Evolutionary conservation across 2,888 invertebrate genomes (phyloP).

Genomic region (Phengaris arion): DNA sequence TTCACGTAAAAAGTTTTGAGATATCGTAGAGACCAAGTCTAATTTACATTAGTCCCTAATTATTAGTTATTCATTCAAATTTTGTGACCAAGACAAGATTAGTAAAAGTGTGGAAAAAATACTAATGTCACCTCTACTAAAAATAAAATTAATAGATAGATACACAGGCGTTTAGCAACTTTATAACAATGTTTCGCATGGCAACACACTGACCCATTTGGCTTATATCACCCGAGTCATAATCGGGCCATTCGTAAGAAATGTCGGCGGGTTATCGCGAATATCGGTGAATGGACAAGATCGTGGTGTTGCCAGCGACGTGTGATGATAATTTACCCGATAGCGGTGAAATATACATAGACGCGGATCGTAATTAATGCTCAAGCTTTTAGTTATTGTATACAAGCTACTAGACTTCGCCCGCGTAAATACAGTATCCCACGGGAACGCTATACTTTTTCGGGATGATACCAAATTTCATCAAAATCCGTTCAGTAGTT

Average conservation of each 20-base stretch:
- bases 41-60: no score
- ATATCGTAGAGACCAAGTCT: no score
- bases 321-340: neutral
- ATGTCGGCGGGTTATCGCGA: slow-evolving; percentile 23
- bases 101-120: neutral
- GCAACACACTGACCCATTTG: slow-evolving; percentile 7
- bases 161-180: neutral
- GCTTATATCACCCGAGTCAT: slow-evolving; percentile 6
- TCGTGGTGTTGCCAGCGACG: neutral
- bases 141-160: neutral
- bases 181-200: slow-evolving; percentile 4
- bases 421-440: no score
- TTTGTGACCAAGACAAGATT: neutral
- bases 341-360: neutral
- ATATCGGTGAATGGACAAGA: slow-evolving; percentile 24
- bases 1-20: no score
- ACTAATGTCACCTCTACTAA: neutral
- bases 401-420: no score
- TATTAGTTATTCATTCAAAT: no score
- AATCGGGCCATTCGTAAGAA: slow-evolving; percentile 7
- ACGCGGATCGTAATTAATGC: no score
- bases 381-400: no score
- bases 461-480: no score
- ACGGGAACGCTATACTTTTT: no score
- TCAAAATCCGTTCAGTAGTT: no score